A percentile compares a stretch with the other conserved stretches of the same genome.
These are phyloP conservation scores for Drosophila atripex DNA, from an alignment of 2,888 invertebrate species.

Conservation along the genomic window DNA sequence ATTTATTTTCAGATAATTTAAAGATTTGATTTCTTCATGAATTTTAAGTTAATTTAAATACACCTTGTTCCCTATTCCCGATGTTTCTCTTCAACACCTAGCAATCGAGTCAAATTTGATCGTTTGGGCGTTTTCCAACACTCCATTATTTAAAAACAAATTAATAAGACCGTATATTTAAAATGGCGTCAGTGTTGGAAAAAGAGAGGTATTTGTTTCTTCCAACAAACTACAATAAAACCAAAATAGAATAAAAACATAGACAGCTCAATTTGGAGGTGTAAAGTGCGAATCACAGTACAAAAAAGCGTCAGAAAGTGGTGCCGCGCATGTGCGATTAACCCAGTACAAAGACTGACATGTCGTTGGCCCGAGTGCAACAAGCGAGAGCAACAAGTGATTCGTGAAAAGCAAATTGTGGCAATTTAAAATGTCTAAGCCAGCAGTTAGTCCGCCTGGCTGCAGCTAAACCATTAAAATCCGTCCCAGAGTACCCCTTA, in stretches of 20 bases:
- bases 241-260: constrained; percentile 41
- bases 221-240: constrained; percentile 45
- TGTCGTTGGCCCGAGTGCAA: constrained; percentile 71
- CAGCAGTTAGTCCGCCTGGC: constrained; percentile 21
- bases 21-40: too few species aligned
- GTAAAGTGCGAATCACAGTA: constrained; percentile 3
- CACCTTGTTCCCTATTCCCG: too few species aligned
- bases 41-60: too few species aligned
- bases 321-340: constrained; percentile 51
- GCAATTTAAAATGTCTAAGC: constrained; percentile 32
- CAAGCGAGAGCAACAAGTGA: constrained; percentile 66
- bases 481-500: not conserved
- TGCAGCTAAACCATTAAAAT: constrained; percentile 11
- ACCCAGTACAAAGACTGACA: constrained; percentile 77
- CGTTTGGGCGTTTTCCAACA: not conserved
- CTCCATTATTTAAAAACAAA: not conserved
- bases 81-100: too few species aligned
- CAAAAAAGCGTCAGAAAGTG: constrained; percentile 26
- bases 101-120: not conserved
- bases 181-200: constrained; percentile 42
- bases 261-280: not conserved
- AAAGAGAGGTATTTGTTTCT: constrained; percentile 75
- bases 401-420: constrained; percentile 41
- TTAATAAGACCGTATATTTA: constrained; percentile 1
- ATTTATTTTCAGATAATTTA: too few species aligned